These are phyloP conservation scores for Hystrix brachyura DNA, from an alignment of 2,113 vertebrate species.

Conservation along the genomic window DNA sequence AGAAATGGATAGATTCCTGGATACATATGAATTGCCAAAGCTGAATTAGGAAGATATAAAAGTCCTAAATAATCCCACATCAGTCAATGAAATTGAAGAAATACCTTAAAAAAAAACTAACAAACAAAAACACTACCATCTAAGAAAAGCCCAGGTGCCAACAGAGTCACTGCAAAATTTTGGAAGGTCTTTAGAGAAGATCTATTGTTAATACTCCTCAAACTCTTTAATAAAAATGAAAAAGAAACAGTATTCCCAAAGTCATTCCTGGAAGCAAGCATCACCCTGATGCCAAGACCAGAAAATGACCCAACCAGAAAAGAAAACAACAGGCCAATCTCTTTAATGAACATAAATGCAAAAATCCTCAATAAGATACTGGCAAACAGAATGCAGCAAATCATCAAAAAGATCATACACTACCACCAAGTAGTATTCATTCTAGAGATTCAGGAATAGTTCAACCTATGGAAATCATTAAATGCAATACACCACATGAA, in stretches of 20 bases:
- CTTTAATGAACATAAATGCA: neutral
- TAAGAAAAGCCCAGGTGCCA: neutral
- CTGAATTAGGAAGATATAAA: neutral
- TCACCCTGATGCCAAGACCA: neutral
- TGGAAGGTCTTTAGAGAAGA: neutral
- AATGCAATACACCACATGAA: neutral
- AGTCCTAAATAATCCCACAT: neutral
- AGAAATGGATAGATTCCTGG: neutral
- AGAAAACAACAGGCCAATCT: neutral
- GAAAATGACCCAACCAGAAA: neutral
- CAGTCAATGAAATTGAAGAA: neutral
- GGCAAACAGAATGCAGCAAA: neutral
- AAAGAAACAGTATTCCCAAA: neutral
- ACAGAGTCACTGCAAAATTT: neutral
- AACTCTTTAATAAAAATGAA: neutral
- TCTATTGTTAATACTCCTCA: neutral
- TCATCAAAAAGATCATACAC: neutral
- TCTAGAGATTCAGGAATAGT: neutral
- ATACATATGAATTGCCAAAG: neutral
- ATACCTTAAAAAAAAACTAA: neutral
- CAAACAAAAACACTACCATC: neutral
- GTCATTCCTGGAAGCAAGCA: neutral
- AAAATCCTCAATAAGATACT: neutral
- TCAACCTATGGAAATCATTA: neutral
- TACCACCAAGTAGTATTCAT: neutral